These are phyloP conservation scores for Odontophorus gujanensis DNA, from an alignment of 2,113 vertebrate species.

Conservation along the genomic window DNA sequence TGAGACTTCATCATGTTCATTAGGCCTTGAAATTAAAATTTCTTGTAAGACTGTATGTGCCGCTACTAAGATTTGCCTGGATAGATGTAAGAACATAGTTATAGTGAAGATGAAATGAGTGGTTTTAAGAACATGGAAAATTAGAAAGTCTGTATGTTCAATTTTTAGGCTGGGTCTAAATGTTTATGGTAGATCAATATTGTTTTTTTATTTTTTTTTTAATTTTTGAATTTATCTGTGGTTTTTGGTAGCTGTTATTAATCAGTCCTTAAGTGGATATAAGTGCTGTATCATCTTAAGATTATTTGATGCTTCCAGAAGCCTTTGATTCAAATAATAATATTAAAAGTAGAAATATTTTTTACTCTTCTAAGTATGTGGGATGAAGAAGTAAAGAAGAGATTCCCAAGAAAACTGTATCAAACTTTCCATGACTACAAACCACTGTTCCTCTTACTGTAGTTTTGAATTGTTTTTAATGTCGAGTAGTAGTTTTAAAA, in stretches of 20 bases:
- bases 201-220: neutral
- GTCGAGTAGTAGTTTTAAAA: neutral
- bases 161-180: neutral
- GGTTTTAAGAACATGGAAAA: neutral
- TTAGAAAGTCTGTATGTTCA: neutral
- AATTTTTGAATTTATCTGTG: neutral
- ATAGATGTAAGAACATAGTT: neutral
- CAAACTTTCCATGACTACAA: neutral
- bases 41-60: neutral
- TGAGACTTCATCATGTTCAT: neutral
- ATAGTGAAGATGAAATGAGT: neutral
- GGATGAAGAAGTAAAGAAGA: neutral
- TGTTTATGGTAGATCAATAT: neutral
- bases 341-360: neutral
- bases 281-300: neutral
- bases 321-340: neutral
- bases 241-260: neutral
- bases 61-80: neutral
- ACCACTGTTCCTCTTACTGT: neutral
- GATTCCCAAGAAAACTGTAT: neutral
- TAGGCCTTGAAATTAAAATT: conserved; percentile 58
- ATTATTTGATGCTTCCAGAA: neutral
- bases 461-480: neutral
- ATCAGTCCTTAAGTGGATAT: neutral
- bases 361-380: neutral